Evolutionary conservation across 2,888 invertebrate species (phyloP), one percentile per base, ranked within the genome.

Genomic region (Caenorhabditis sp.): DNA sequence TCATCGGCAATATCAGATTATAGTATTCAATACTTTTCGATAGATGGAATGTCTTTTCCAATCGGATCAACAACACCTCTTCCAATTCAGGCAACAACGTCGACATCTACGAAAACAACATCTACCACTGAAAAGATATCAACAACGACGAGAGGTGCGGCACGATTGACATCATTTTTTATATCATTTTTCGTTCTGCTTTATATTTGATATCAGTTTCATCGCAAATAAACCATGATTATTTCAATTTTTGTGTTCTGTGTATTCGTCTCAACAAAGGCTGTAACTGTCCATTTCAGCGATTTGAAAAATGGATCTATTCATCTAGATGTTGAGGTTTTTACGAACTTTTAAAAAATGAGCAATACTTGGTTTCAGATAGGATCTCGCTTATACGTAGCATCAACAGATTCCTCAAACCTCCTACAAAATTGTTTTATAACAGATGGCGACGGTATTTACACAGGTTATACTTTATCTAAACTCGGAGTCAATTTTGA

Each of bases 401-500:
- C 26, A 17, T 60, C 66, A 0, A 61, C 36, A 17, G 66, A 66
- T 50, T 53, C 54, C 8, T 27, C 26, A 1, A 0, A 37, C 1
- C 17, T 55, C 1, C 24, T 66, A 17, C 27, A n/a, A 21, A 61
- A 61, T 14, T 55, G 60, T 21, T 27, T 31, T n/a, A 66, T 66
- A 21, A 66, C 55, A 4, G 61, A 66, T 36, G 43, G 57, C 3
- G 2, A 6, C 6, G 14, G 3, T 43, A 14, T 17, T n/a, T 53
- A 17, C 5, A 62, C 53, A 1, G 66, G 54, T 3, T 43, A 31
- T 5, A 55, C 60, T 12, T 26, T 66, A 1, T n/a, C 26, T 1
- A 55, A 57, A 49, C 17, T 66, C 10, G 66, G 66, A n/a, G 61
- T 26, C 0, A 66, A 66, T 23, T 1, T 24, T 10, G 66, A 66